Percentiles rank a stretch among this genome's conserved stretches.
Conservation (phyloP, 2,888 invertebrate genomes). For the Teinopalpus imperialis region DNA sequence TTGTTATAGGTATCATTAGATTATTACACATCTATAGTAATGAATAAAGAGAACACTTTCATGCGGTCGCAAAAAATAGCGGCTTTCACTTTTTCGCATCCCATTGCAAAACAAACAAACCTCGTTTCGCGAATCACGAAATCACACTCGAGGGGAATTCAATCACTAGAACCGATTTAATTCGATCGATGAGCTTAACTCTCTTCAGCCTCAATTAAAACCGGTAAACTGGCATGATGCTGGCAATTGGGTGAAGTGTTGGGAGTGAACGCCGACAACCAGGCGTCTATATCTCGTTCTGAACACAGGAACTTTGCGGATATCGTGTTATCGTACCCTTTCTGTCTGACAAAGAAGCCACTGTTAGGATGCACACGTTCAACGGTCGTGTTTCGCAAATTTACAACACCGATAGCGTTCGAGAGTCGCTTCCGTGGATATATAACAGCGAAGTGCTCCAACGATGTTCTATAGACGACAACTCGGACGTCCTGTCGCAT, state of each 20-base stretch:
- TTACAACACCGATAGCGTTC: conserved; percentile 83
- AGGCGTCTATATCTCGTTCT: conserved; percentile 80
- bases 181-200: conserved; percentile 47
- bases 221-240: conserved; percentile 79
- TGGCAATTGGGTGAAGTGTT: conserved; percentile 66
- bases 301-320: conserved; percentile 83
- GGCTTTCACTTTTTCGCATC: conserved; percentile 71
- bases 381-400: conserved; percentile 82
- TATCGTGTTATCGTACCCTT: conserved; percentile 84
- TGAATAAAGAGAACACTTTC: conserved; percentile 54
- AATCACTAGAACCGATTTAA: conserved; percentile 44
- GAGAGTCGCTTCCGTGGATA: conserved; percentile 84
- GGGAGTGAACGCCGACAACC: conserved; percentile 82
- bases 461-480: conserved; percentile 83
- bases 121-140: conserved; percentile 47
- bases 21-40: conserved; percentile 35
- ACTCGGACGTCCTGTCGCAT: conserved; percentile 83
- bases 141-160: conserved; percentile 36
- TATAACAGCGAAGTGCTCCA: conserved; percentile 85
- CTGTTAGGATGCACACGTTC: conserved; percentile 71
- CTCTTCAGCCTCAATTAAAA: conserved; percentile 83
- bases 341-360: conserved; percentile 82
- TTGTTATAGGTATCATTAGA: conserved; percentile 36
- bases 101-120: conserved; percentile 68
- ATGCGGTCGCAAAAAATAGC: conserved; percentile 57